Conservation (phyloP, 2,113 vertebrate species). For the Butorides virescens region DNA sequence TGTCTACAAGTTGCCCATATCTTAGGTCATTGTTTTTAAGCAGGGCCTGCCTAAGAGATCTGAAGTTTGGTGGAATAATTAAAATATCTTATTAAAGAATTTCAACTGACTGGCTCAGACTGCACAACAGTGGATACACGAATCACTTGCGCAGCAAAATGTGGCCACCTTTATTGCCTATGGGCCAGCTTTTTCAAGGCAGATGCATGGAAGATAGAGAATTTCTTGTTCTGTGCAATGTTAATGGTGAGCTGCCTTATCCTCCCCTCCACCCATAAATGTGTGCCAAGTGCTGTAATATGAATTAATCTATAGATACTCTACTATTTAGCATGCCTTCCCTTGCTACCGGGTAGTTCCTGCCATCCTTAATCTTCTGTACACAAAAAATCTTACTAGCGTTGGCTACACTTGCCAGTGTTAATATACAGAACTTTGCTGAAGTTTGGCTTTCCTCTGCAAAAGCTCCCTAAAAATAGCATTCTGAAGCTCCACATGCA, state of each 20-base stretch:
- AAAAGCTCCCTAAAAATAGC: not conserved
- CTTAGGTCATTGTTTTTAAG: not conserved
- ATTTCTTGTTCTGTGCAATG: accelerated
- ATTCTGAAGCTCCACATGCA: not conserved
- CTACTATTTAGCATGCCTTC: not conserved
- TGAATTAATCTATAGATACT: not conserved
- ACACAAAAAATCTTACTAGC: not conserved
- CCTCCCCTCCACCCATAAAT: not conserved
- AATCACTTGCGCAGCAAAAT: not conserved
- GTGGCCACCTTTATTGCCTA: not conserved
- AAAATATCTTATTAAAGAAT: not conserved
- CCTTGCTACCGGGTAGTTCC: not conserved
- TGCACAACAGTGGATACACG: not conserved
- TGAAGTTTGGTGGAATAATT: not conserved
- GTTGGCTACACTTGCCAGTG: not conserved
- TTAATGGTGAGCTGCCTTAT: not conserved
- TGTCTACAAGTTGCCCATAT: not conserved
- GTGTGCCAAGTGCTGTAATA: not conserved
- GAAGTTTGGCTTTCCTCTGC: not conserved
- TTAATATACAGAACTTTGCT: not conserved
- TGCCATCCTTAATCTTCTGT: not conserved
- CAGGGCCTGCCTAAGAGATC: accelerated
- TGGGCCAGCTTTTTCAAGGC: not conserved
- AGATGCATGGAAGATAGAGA: not conserved
- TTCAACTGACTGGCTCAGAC: not conserved